Conservation (phyloP, 2,888 invertebrate species). For the Lymantria dispar region DNA sequence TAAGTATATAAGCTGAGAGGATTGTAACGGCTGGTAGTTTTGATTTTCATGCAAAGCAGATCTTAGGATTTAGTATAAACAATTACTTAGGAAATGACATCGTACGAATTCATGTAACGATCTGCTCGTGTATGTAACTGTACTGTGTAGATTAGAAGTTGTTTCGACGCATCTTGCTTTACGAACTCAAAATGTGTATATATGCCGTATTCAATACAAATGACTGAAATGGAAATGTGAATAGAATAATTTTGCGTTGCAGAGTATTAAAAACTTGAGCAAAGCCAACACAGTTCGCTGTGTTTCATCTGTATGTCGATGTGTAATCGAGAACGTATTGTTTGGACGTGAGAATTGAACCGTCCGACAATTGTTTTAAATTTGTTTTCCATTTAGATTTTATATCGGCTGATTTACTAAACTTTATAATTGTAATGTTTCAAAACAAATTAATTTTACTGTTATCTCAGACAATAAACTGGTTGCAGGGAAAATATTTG, state of each 20-base stretch:
- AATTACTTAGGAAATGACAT: no score
- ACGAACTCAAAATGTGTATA: constrained; percentile 29
- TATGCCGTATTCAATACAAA: constrained; percentile 32
- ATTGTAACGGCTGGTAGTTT: no score
- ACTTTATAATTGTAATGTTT: no score
- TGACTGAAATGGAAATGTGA: constrained; percentile 31
- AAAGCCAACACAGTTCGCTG: constrained; percentile 37
- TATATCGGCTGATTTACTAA: background rate
- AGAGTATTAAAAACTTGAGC: constrained; percentile 39
- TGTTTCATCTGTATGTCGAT: constrained; percentile 27
- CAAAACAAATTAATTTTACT: no score
- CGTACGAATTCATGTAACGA: no score
- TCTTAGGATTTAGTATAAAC: no score
- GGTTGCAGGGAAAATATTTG: no score
- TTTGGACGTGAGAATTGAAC: constrained; percentile 43
- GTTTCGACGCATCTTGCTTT: constrained; percentile 22
- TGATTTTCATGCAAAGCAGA: no score
- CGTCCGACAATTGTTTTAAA: constrained; percentile 32
- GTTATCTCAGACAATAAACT: no score
- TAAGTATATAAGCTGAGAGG: no score
- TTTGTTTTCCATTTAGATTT: constrained; percentile 9
- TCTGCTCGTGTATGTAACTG: background rate
- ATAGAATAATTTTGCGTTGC: constrained; percentile 29
- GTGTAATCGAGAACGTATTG: constrained; percentile 34
- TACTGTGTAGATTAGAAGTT: constrained; percentile 15